A percentile compares a stretch with the other conserved stretches of the same genome.
Evolutionary conservation across 2,113 vertebrate species (phyloP).

Genomic region (Narcine bancroftii): DNA sequence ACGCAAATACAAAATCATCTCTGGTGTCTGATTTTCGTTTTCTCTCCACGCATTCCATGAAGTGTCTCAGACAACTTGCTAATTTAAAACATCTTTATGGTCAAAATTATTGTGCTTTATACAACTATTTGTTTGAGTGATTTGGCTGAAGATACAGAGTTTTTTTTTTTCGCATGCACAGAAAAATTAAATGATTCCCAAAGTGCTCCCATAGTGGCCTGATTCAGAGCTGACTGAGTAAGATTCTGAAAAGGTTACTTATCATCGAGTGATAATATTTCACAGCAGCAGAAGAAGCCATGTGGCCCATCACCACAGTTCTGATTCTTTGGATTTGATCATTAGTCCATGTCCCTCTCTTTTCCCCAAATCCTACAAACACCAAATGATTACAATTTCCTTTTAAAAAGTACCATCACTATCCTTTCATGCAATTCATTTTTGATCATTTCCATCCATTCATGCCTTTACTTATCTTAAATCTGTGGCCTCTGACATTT

Average conservation of each 20-base stretch:
- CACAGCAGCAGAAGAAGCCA: neutral
- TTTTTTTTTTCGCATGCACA: neutral
- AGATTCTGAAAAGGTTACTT: neutral
- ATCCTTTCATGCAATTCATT: neutral
- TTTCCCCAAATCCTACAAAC: neutral
- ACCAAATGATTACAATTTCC: neutral
- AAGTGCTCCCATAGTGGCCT: neutral
- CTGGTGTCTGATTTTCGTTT: neutral
- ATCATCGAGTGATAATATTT: neutral
- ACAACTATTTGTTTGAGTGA: neutral
- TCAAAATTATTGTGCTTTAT: neutral
- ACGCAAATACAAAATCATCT: neutral
- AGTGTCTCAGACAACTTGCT: neutral
- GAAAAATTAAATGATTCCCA: neutral
- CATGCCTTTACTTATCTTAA: neutral
- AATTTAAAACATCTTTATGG: neutral
- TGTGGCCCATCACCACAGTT: neutral
- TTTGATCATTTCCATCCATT: neutral
- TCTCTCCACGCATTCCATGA: neutral
- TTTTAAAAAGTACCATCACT: neutral
- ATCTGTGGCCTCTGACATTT: neutral
- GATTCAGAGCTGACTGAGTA: neutral
- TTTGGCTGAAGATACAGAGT: neutral
- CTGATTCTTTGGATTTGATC: neutral
- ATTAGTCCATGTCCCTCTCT: neutral